Percentiles rank a stretch among this genome's conserved stretches.
These are phyloP conservation scores for Corythaixoides concolor DNA, from an alignment of 2,113 vertebrate genomes.

Conservation along the genomic window DNA sequence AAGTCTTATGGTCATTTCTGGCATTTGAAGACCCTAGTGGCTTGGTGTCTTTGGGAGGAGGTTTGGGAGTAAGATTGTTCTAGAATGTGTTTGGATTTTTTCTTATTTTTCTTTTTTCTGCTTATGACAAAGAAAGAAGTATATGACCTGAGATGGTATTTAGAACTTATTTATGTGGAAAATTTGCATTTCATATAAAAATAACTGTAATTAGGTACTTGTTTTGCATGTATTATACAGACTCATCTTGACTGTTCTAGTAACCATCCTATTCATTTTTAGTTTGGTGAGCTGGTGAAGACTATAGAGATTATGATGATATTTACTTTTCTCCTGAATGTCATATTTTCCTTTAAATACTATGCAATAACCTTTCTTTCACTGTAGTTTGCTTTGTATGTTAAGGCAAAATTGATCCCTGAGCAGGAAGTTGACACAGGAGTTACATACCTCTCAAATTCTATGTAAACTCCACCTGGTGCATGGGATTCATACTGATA, in stretches of 20 bases:
- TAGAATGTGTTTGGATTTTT: background rate
- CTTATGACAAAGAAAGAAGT: background rate
- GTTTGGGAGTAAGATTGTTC: background rate
- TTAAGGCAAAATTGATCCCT: conserved; percentile 18
- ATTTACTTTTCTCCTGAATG: conserved; percentile 38
- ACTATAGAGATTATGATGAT: conserved; percentile 38
- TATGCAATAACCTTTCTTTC: conserved; percentile 50
- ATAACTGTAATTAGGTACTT: background rate
- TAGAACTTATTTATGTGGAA: background rate
- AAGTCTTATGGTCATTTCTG: background rate
- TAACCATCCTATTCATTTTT: background rate
- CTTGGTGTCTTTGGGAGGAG: background rate
- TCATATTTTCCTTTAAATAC: conserved; percentile 37
- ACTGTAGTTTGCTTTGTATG: background rate
- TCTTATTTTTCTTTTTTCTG: background rate
- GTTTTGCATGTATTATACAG: background rate
- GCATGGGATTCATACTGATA: background rate
- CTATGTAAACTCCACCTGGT: background rate
- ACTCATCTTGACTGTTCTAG: background rate
- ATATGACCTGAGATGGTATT: background rate
- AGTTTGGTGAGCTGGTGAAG: background rate
- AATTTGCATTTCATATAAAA: background rate
- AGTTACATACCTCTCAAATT: background rate
- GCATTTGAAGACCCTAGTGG: background rate
- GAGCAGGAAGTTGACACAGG: background rate